Conservation (phyloP, 1,140 invertebrate species). For the Drosophila nikananu region DNA sequence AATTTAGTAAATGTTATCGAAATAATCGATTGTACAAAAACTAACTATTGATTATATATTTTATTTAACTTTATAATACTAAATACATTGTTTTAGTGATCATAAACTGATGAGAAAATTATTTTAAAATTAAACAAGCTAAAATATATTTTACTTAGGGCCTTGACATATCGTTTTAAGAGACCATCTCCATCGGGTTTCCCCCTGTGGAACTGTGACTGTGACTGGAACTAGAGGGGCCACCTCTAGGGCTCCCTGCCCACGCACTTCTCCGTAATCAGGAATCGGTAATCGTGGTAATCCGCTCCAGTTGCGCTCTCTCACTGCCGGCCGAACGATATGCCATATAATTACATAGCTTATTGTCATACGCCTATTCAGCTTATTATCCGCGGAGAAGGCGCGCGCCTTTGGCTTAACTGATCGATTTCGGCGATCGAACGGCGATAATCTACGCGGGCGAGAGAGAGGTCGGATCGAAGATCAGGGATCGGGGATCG, state of each 20-base stretch:
- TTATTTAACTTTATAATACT: no score
- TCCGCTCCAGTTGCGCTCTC: constrained; percentile 67
- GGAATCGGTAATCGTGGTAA: constrained; percentile 44
- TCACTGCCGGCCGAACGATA: constrained; percentile 55
- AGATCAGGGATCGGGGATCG: constrained; percentile 6
- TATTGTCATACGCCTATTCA: constrained; percentile 84
- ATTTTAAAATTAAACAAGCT: no score
- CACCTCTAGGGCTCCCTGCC: constrained; percentile 43
- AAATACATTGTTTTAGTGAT: no score
- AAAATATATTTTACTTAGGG: no score
- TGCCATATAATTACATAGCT: constrained; percentile 82
- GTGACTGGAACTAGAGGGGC: background rate
- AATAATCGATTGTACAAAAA: no score
- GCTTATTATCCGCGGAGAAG: constrained; percentile 74
- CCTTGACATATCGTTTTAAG: background rate
- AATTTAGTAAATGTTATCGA: no score
- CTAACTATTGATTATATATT: background rate
- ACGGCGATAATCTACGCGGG: constrained; percentile 60
- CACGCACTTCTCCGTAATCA: constrained; percentile 60
- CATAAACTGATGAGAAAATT: no score
- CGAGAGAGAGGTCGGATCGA: constrained; percentile 14
- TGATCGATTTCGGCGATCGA: constrained; percentile 78
- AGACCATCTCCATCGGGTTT: constrained; percentile 24
- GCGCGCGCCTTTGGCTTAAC: constrained; percentile 73
- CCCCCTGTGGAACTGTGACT: background rate